A percentile compares a stretch with the other conserved stretches of the same genome.
Evolutionary conservation across 1,140 invertebrate genomes (phyloP).

Genomic region (Drosophila yakuba): DNA sequence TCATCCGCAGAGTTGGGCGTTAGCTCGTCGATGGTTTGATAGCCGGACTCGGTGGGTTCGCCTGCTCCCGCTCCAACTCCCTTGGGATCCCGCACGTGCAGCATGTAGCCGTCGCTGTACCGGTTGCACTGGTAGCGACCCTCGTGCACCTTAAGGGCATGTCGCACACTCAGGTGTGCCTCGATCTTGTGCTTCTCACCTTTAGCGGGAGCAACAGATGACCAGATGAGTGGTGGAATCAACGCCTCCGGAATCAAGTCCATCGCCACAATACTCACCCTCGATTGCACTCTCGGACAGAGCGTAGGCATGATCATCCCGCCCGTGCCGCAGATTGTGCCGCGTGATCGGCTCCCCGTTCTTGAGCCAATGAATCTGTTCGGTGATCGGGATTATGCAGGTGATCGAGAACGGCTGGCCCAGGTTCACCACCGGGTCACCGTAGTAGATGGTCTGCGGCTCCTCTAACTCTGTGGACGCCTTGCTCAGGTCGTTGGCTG

Average conservation of each 20-base stretch:
- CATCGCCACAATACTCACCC: slow-evolving; percentile 69
- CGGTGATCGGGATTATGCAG: slow-evolving; percentile 78
- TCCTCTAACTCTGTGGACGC: slow-evolving; percentile 56
- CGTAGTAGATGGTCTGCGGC: slow-evolving; percentile 69
- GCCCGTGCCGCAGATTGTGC: slow-evolving; percentile 81
- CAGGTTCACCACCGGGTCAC: slow-evolving; percentile 73
- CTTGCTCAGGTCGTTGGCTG: slow-evolving; percentile 43
- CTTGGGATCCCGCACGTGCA: slow-evolving; percentile 59
- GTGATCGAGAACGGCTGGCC: slow-evolving; percentile 79
- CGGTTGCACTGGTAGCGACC: slow-evolving; percentile 82
- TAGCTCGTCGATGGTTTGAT: slow-evolving; percentile 76
- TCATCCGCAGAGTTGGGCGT: slow-evolving; percentile 73
- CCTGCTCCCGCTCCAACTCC: slow-evolving; percentile 8
- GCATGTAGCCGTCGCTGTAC: slow-evolving; percentile 46
- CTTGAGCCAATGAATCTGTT: slow-evolving; percentile 79
- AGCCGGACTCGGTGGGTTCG: slow-evolving; percentile 71
- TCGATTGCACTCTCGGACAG: slow-evolving; percentile 68
- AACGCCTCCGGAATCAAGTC: not conserved
- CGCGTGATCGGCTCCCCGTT: slow-evolving; percentile 74
- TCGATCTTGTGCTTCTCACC: slow-evolving; percentile 83
- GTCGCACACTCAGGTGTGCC: slow-evolving; percentile 73
- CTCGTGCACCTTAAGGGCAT: slow-evolving; percentile 79
- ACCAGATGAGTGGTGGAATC: slow-evolving; percentile 9
- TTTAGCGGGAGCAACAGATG: slow-evolving; percentile 41
- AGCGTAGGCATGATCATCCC: slow-evolving; percentile 76